Conservation (phyloP, 2,113 vertebrate genomes). For the Quiscalus mexicanus region DNA sequence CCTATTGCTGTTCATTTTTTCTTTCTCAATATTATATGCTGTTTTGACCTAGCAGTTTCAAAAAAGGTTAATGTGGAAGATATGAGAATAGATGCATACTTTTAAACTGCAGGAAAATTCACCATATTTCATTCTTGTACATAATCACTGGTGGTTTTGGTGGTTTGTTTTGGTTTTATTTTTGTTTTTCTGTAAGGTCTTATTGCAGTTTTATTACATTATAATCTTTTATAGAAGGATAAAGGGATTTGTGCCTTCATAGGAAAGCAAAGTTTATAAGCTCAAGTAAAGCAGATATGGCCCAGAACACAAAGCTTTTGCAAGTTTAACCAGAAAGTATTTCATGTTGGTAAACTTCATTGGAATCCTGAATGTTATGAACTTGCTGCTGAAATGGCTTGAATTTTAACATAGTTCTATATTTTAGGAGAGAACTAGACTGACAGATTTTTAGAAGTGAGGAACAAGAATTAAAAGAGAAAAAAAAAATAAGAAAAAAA, state of each 20-base stretch:
- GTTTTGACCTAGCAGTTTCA: neutral
- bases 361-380: neutral
- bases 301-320: neutral
- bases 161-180: neutral
- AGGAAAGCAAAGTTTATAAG: neutral
- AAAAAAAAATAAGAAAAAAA: neutral
- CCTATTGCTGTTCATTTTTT: neutral
- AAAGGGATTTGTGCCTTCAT: conserved; percentile 37
- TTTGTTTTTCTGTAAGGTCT: neutral
- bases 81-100: neutral
- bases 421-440: neutral
- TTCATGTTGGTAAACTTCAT: neutral
- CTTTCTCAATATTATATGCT: neutral
- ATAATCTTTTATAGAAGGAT: conserved; percentile 1
- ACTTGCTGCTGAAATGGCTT: neutral
- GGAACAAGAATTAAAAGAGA: neutral
- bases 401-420: neutral
- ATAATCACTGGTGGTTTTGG: neutral
- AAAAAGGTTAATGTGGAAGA: neutral
- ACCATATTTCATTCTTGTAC: neutral
- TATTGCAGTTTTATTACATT: conserved; percentile 22
- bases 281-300: conserved; percentile 8
- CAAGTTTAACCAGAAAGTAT: neutral
- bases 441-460: neutral
- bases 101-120: conserved; percentile 2